These are phyloP conservation scores for Drosophila nasuta DNA, from an alignment of 1,140 invertebrate species.

Conservation along the genomic window DNA sequence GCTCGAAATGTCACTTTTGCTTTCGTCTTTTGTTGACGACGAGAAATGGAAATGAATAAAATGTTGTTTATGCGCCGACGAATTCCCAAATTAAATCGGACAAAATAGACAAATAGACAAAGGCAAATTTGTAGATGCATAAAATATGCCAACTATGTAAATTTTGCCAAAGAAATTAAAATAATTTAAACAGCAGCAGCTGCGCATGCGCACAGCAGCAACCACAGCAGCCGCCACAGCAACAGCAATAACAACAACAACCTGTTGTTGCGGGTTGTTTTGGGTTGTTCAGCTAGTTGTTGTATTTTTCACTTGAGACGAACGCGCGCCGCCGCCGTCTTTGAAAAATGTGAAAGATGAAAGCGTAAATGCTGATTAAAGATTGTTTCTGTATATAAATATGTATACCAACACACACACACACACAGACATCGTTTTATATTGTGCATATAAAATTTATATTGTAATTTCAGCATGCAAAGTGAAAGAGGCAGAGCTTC, in stretches of 20 bases:
- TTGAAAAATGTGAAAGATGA: conserved; percentile 80
- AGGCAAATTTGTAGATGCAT: conserved; percentile 46
- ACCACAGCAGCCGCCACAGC: conserved; percentile 13
- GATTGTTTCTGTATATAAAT: conserved; percentile 70
- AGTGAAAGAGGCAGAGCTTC: conserved; percentile 62
- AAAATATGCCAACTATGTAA: conserved; percentile 69
- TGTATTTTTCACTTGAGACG: conserved; percentile 57
- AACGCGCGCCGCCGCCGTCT: conserved; percentile 43
- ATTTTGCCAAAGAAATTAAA: conserved; percentile 71
- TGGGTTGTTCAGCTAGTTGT: conserved; percentile 47
- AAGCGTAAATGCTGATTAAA: conserved; percentile 80
- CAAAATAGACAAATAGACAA: conserved; percentile 75
- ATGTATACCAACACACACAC: conserved; percentile 26
- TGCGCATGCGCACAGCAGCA: conserved; percentile 32
- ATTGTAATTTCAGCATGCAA: conserved; percentile 73
- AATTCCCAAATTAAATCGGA: conserved; percentile 61
- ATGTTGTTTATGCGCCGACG: conserved; percentile 45
- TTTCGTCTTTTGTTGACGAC: conserved; percentile 65
- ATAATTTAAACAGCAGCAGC: conserved; percentile 51
- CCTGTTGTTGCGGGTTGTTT: conserved; percentile 55
- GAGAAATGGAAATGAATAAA: conserved; percentile 41
- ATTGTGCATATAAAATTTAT: conserved; percentile 66
- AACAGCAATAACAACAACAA: conserved; percentile 40
- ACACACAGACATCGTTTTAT: conserved; percentile 1
- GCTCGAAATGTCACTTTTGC: conserved; percentile 69